phyloP scores from a whole-genome alignment of 2,888 invertebrate species.

The Pristionchus mayeri region DNA sequence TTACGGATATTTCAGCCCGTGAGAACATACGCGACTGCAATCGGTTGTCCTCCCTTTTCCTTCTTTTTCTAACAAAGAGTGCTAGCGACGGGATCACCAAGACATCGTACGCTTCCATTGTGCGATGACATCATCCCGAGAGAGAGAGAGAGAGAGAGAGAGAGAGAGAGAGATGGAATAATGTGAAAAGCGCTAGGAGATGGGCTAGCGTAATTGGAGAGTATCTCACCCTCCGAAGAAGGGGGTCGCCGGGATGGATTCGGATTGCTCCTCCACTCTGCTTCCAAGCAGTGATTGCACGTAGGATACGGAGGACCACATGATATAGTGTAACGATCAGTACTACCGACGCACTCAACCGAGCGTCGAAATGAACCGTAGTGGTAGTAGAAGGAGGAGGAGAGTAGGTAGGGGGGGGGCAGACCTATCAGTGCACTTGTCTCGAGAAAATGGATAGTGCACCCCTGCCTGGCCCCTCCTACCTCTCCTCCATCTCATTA shows the following conservation, averaged over 20 bases:
- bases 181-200: neutral
- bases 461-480: slow-evolving; percentile 7
- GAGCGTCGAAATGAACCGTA: neutral
- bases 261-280: neutral
- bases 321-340: too few species aligned
- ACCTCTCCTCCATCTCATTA: slow-evolving; percentile 42
- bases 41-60: neutral
- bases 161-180: neutral
- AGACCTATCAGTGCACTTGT: slow-evolving; percentile 30
- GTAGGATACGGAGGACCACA: neutral
- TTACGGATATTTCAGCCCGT: slow-evolving; percentile 12
- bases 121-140: neutral
- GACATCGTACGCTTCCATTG: neutral
- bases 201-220: slow-evolving; percentile 6
- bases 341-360: too few species aligned
- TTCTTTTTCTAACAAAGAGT: neutral
- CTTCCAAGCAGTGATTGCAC: neutral
- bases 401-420: neutral
- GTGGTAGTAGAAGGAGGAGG: neutral
- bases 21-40: slow-evolving; percentile 12
- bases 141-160: neutral
- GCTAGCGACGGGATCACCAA: neutral
- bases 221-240: slow-evolving; percentile 18
- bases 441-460: slow-evolving; percentile 34
- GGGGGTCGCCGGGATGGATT: neutral